Evolutionary conservation across 2,113 vertebrate genomes (phyloP).

Genomic region (Toxotes jaculatrix): DNA sequence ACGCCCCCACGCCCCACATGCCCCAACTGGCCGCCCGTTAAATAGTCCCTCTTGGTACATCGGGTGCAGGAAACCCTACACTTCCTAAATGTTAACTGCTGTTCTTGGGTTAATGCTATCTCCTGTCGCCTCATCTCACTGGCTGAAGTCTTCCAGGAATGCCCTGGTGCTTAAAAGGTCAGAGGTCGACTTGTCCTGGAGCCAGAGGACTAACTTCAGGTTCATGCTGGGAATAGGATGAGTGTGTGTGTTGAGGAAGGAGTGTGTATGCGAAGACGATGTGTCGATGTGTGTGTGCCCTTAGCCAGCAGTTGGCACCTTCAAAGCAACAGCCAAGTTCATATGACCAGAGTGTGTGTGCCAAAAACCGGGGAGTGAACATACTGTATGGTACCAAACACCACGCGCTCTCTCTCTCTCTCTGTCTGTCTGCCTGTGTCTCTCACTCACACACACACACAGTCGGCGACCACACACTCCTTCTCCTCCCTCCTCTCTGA

Average conservation of each 20-base stretch:
- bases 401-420: conserved; percentile 3
- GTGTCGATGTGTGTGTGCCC: conserved; percentile 4
- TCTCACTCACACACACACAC: conserved; percentile 3
- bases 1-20: background rate
- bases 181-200: conserved; percentile 51
- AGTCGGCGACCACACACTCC: background rate
- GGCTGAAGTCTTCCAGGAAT: conserved; percentile 42
- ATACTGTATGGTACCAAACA: conserved; percentile 23
- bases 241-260: conserved; percentile 16
- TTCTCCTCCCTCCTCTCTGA: conserved; percentile 42
- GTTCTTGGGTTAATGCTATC: conserved; percentile 43
- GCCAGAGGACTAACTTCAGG: conserved; percentile 52
- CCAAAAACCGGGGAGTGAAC: conserved; percentile 52
- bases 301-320: conserved; percentile 56
- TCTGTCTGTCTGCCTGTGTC: background rate
- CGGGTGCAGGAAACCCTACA: conserved; percentile 52
- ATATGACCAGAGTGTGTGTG: conserved; percentile 53
- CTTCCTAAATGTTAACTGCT: conserved; percentile 68
- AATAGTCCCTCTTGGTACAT: conserved; percentile 35
- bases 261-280: conserved; percentile 6
- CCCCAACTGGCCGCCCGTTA: conserved; percentile 3
- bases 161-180: conserved; percentile 55
- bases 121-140: conserved; percentile 12
- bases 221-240: conserved; percentile 42
- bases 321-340: conserved; percentile 55